These are phyloP conservation scores for Acromyrmex echinatior DNA, from an alignment of 1,140 invertebrate species.

Conservation along the genomic window DNA sequence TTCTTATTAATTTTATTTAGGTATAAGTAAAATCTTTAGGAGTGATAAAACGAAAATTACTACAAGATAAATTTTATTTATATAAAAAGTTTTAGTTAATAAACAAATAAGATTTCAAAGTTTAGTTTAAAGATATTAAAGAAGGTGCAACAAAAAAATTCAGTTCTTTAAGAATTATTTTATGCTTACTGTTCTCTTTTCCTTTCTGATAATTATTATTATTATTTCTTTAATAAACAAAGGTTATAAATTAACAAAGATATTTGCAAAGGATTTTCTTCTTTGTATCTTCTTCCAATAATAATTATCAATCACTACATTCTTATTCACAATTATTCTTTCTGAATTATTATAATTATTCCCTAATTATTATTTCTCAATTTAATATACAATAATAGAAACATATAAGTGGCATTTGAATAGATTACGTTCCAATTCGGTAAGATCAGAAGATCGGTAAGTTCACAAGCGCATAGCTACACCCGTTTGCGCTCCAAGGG, in stretches of 20 bases:
- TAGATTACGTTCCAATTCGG: neutral
- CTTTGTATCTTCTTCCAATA: neutral
- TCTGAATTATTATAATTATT: too few species aligned
- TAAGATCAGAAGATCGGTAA: neutral
- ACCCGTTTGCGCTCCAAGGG: slow-evolving; percentile 44
- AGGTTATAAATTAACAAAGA: neutral
- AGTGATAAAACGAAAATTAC: neutral
- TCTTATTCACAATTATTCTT: neutral
- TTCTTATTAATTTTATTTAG: neutral
- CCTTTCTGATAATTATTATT: neutral
- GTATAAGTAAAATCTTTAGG: neutral
- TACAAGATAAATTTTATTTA: neutral
- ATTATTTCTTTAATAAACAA: neutral
- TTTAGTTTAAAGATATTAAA: slow-evolving; percentile 6
- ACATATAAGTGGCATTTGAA: neutral
- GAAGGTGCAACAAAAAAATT: neutral
- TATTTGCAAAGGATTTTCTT: neutral
- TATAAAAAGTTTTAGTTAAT: neutral
- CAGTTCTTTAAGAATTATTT: neutral
- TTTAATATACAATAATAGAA: neutral
- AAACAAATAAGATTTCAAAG: neutral
- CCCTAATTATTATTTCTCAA: neutral
- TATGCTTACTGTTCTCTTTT: neutral
- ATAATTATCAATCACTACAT: neutral
- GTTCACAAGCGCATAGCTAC: slow-evolving; percentile 28